Conservation (phyloP, 2,888 invertebrate species). For the Spatulosminthurus flaviceps region DNA sequence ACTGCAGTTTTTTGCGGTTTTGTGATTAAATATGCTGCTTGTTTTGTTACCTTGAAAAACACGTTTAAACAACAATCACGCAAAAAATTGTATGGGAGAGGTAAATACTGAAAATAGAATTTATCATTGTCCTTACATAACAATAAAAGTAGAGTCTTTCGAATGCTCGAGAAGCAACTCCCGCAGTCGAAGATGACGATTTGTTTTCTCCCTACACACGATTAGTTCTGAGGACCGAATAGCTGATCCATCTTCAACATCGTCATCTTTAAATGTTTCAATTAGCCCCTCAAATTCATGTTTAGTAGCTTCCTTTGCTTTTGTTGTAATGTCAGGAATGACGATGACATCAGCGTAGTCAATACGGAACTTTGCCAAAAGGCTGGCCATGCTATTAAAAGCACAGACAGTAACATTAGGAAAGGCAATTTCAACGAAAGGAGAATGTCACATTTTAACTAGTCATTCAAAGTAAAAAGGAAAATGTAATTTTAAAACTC, state of each 20-base stretch:
- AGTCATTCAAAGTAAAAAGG: not conserved
- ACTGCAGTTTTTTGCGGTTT: not conserved
- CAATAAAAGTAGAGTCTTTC: constrained; percentile 82
- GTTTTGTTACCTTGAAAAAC: too few relatives aligned
- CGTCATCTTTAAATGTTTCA: constrained; percentile 72
- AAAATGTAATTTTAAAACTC: not conserved
- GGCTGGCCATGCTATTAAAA: constrained; percentile 84
- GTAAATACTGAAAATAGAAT: too few relatives aligned
- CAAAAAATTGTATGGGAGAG: too few relatives aligned
- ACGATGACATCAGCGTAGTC: constrained; percentile 92
- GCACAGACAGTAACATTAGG: too few relatives aligned
- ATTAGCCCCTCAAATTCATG: constrained; percentile 78
- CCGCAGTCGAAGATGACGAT: constrained; percentile 86
- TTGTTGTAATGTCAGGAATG: constrained; percentile 87
- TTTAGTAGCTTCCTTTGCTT: constrained; percentile 79
- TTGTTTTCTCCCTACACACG: constrained; percentile 85
- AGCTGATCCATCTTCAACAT: constrained; percentile 55
- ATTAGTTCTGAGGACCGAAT: constrained; percentile 79
- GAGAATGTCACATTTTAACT: not conserved
- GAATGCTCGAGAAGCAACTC: constrained; percentile 87
- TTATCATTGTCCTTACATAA: constrained; percentile 75
- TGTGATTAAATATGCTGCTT: too few relatives aligned
- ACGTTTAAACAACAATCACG: too few relatives aligned
- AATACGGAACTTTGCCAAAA: constrained; percentile 92
- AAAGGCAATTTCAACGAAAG: too few relatives aligned